Evolutionary conservation across 2,113 vertebrate genomes (phyloP), one percentile per base, ranked within the genome.

Genomic region (Silurus meridionalis): DNA sequence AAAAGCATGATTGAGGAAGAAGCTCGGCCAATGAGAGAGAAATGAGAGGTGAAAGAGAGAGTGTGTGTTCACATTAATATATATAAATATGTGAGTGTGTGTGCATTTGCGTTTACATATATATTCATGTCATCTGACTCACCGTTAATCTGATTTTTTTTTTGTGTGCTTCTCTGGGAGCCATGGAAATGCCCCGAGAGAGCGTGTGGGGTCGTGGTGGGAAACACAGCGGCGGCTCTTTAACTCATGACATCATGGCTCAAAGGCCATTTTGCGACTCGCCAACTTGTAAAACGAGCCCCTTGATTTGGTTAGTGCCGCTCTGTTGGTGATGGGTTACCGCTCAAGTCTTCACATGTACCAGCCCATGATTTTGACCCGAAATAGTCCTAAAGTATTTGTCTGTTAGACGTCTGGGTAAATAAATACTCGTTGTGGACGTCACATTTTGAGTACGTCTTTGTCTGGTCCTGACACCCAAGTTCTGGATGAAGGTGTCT

Each of bases 81-180:
- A 14, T 80, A 21, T 28, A 5, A 60, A 2, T 57, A 13, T 57
- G 55, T 57, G 55, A 6, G 55, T 57, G 55, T 57, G 55, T 57
- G 55, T 57, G 55, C 13, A 13, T 57, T 8, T 19, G 14, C 4
- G 53, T 17, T 8, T 37, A 15, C 5, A 28, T 28, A 55, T 71
- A 69, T 61, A 74, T 50, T 46, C 28, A 74, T 50, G 71, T 63
- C 71, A 63, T 84, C 58, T 77, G 37, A 25, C 46, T 75, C 11
- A 64, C 23, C 83, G 80, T 23, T 57, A 53, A 72, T 69, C 52
- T 83, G 71, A 74, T 17, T 81, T 63, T 77, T 58, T 84, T 84
- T 50, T 57, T 46, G 52, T n/a, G 77, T 85, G 63, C 52, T 85
- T 85, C 28, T 57, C 21, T 0, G n/a, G 63, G 50, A 17, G 48